These are phyloP conservation scores for Aphidius colemani DNA, from an alignment of 2,888 invertebrate genomes.

Conservation along the genomic window DNA sequence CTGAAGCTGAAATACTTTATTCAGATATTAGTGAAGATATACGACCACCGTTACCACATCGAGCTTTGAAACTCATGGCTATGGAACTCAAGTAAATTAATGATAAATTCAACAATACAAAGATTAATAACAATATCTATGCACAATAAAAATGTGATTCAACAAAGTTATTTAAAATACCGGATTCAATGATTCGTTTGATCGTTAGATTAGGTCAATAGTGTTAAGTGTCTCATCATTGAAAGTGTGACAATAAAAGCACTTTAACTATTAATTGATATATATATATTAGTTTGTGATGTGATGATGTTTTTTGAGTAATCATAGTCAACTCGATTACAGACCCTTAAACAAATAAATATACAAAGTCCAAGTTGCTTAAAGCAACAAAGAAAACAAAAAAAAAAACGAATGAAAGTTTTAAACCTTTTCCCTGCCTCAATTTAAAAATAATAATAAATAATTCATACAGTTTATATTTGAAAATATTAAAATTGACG, in stretches of 20 bases:
- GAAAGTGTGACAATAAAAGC: conserved; percentile 53
- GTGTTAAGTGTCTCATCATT: conserved; percentile 47
- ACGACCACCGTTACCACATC: conserved; percentile 71
- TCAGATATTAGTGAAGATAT: conserved; percentile 74
- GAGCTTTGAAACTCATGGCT: conserved; percentile 73
- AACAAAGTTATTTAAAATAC: conserved; percentile 10
- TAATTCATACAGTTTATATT: too few relatives aligned
- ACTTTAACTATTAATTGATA: conserved; percentile 41
- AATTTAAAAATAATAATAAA: too few relatives aligned
- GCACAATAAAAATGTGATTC: conserved; percentile 4
- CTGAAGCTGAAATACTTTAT: conserved; percentile 71
- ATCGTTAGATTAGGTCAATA: conserved; percentile 40
- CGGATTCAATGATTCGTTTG: conserved; percentile 15
- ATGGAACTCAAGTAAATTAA: conserved; percentile 50
- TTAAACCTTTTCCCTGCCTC: too few relatives aligned
- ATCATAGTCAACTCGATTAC: conserved; percentile 14
- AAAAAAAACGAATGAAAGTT: conserved; percentile 24
- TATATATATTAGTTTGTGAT: conserved; percentile 22
- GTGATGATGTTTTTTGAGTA: neutral
- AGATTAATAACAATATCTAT: conserved; percentile 15
- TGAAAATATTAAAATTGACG: conserved; percentile 1
- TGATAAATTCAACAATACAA: conserved; percentile 15
- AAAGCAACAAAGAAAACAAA: neutral
- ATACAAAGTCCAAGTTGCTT: conserved; percentile 16
- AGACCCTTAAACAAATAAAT: conserved; percentile 13